Evolutionary conservation across 2,113 vertebrate genomes (phyloP).

Genomic region (Poeciliopsis prolifica): DNA sequence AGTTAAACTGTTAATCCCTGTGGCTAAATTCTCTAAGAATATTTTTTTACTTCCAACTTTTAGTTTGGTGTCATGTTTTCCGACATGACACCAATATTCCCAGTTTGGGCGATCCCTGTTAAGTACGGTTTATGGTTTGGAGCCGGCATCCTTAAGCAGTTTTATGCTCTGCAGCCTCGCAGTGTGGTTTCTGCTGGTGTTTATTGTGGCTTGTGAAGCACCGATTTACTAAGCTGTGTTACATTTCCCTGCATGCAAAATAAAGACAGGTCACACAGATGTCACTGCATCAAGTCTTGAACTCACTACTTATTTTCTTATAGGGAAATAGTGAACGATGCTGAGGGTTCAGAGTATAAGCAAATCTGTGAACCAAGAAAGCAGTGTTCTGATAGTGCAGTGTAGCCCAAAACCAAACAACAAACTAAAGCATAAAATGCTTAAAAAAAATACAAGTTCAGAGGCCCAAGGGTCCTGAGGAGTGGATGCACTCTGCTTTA

Average conservation of each 20-base stretch:
- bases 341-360: conserved; percentile 35
- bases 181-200: conserved; percentile 31
- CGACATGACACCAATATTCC: neutral
- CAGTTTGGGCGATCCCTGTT: conserved; percentile 23
- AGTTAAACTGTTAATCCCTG: no score
- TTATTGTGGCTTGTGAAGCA: conserved; percentile 44
- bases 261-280: conserved; percentile 33
- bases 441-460: neutral
- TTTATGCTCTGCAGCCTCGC: conserved; percentile 30
- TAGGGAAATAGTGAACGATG: conserved; percentile 47
- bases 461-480: conserved; percentile 24
- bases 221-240: conserved; percentile 41
- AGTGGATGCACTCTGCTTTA: conserved; percentile 24
- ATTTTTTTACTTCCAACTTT: no score
- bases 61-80: no score
- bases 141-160: conserved; percentile 11
- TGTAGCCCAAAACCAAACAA: conserved; percentile 30
- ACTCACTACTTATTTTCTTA: conserved; percentile 37
- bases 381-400: conserved; percentile 46
- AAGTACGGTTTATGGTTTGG: conserved; percentile 37
- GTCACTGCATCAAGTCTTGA: conserved; percentile 37
- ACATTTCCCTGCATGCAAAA: conserved; percentile 11
- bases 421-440: conserved; percentile 41
- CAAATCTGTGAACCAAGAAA: conserved; percentile 42
- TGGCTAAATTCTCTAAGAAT: no score